Percentiles rank a stretch among this genome's conserved stretches.
phyloP scores from a whole-genome alignment of 2,113 vertebrate genomes.

The Maccullochella peelii region DNA sequence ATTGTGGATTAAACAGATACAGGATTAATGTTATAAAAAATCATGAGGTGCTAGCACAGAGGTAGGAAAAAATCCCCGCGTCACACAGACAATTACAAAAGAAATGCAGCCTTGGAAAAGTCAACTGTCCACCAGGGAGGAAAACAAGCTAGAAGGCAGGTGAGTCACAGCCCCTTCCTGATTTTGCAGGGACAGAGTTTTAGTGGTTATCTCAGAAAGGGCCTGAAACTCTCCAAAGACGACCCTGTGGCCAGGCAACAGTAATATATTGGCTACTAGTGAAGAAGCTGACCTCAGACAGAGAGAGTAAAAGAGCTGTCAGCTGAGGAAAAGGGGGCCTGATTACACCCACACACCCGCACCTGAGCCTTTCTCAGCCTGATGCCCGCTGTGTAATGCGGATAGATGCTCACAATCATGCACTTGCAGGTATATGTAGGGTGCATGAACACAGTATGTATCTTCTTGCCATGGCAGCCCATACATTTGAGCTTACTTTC shows the following conservation, averaged over 20 bases:
- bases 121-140: neutral
- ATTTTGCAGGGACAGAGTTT: constrained; percentile 55
- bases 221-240: constrained; percentile 66
- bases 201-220: constrained; percentile 58
- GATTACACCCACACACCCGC: constrained; percentile 77
- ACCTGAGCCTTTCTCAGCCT: constrained; percentile 74
- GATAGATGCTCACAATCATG: neutral
- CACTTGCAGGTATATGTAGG: constrained; percentile 1
- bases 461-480: neutral
- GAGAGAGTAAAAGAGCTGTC: constrained; percentile 79
- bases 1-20: neutral
- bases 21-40: neutral
- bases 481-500: neutral
- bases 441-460: neutral
- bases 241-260: constrained; percentile 60
- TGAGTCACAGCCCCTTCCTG: constrained; percentile 13
- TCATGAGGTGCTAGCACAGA: neutral
- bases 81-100: neutral
- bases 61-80: neutral
- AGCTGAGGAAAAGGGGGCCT: constrained; percentile 75
- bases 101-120: neutral
- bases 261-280: constrained; percentile 79
- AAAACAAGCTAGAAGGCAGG: constrained; percentile 27
- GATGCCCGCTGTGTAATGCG: constrained; percentile 12
- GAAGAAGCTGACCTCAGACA: constrained; percentile 72